Base-by-base conservation (phyloP, 2,888 invertebrate species). In the Drosophila imparisetae region DNA sequence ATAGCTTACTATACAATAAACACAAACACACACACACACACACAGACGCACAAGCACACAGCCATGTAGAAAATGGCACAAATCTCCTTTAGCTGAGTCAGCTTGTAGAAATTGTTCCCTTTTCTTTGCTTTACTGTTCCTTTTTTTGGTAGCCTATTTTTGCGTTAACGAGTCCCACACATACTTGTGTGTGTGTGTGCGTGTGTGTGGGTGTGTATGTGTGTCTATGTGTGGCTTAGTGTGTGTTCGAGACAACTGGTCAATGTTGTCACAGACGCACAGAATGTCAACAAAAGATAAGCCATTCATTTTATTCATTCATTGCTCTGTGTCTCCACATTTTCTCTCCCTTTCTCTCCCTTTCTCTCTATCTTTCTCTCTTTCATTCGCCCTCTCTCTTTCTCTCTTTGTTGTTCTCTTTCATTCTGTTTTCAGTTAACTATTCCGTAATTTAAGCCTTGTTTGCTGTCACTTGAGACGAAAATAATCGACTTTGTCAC, bases 301-400 rank as follows among this genome's bases (percentile, higher is more conserved):
- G 86, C 90, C 86, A 86, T 90, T 90, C 90, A 88, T 86, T 86
- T 86, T 83, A 89, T 86, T 88, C 90, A 89, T 90, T 86, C 86
- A 75, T 86, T 88, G 40, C 63, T 72, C 54, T 29, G 72, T 55
- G 29, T 57, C 59, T 30, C 18, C 27, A 3, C 60, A 11, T 30
- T 30, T 13, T n/a, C n/a, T n/a, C n/a, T n/a, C n/a, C n/a, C n/a
- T n/a, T 18, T 27, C 34, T 11, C 30, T 18, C 10, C 1, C 11
- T 3, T 11, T 11, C 29, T 32, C 58, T 27, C 2, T 2, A 4
- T 36, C 50, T 1, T 45, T 45, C 21, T 21, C 8, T 11, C 11
- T 27, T n/a, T 4, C 24, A 7, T 2, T 27, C 2, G n/a, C 21
- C 4, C 6, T 45, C 15, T 29, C 4, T 7, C 38, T 10, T 30